Percentiles rank a stretch among this genome's conserved stretches.
phyloP scores from a whole-genome alignment of 2,797 vertebrate genomes.

The Hydrolagus colliei region DNA sequence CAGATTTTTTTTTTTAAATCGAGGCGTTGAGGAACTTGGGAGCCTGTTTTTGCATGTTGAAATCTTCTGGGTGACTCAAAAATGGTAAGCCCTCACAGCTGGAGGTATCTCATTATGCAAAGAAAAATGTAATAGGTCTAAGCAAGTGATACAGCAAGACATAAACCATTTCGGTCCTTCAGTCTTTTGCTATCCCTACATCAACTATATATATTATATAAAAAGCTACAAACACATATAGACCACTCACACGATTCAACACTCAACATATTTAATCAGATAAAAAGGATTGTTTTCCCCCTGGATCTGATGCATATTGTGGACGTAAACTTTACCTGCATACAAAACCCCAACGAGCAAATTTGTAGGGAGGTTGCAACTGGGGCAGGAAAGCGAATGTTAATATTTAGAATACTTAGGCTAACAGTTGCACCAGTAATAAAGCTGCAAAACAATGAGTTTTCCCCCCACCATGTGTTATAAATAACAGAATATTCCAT shows the following conservation, averaged over 20 bases:
- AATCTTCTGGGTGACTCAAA: not conserved
- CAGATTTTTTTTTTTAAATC: not conserved
- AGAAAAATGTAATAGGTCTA: not conserved
- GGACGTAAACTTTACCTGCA: not conserved
- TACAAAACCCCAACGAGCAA: not conserved
- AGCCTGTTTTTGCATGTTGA: not conserved
- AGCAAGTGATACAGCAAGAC: not conserved
- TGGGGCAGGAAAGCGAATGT: not conserved
- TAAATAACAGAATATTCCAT: not conserved
- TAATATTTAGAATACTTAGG: not conserved
- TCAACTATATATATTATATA: too few species aligned
- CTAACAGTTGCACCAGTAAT: not conserved
- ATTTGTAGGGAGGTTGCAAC: not conserved
- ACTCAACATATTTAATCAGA: not conserved
- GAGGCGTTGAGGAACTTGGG: not conserved
- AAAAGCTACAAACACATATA: too few species aligned
- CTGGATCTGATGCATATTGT: not conserved
- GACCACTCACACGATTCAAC: not conserved
- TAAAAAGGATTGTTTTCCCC: not conserved
- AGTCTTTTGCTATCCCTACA: too few species aligned
- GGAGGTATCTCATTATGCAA: slow-evolving; percentile 17
- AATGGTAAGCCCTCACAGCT: not conserved
- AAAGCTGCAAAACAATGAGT: not conserved
- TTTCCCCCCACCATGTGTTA: too few species aligned
- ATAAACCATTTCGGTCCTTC: not conserved